A percentile compares a stretch with the other conserved stretches of the same genome.
Conservation (phyloP, 2,797 vertebrate genomes). For the Sebastes kiyomatsui region DNA sequence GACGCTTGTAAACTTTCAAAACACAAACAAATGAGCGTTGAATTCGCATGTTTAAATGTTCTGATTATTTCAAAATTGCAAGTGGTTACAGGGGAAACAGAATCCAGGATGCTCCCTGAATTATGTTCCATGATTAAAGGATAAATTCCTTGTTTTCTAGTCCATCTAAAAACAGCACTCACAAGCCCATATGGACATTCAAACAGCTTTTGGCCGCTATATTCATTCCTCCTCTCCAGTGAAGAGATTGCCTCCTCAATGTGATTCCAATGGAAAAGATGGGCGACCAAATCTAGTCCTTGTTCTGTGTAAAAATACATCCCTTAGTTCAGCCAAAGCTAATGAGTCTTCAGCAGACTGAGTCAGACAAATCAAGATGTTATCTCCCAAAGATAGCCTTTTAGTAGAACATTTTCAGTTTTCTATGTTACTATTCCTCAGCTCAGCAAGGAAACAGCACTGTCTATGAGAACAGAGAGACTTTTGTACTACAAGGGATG, state of each 20-base stretch:
- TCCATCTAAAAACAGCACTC: accelerated
- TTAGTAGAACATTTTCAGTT: not conserved
- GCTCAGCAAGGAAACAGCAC: not conserved
- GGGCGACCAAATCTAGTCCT: not conserved
- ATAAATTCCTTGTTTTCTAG: not conserved
- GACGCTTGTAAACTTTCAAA: not conserved
- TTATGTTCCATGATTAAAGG: not conserved
- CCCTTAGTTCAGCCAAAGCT: not conserved
- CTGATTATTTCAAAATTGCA: not conserved
- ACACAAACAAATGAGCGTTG: not conserved
- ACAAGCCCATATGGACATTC: not conserved
- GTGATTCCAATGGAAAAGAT: not conserved
- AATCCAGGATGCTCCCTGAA: not conserved
- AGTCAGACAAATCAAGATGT: not conserved
- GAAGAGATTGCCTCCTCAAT: not conserved
- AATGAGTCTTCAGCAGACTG: not conserved
- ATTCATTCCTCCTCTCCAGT: not conserved
- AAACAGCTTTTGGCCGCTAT: not conserved
- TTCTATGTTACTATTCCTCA: not conserved
- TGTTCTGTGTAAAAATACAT: not conserved
- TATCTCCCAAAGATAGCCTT: not conserved
- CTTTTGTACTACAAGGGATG: not conserved
- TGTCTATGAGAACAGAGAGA: not conserved
- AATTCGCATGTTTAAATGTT: not conserved
- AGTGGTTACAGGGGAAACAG: not conserved